Percentiles rank a stretch among this genome's conserved stretches.
phyloP scores from a whole-genome alignment of 2,113 vertebrate species.

The Elephantulus edwardii region DNA sequence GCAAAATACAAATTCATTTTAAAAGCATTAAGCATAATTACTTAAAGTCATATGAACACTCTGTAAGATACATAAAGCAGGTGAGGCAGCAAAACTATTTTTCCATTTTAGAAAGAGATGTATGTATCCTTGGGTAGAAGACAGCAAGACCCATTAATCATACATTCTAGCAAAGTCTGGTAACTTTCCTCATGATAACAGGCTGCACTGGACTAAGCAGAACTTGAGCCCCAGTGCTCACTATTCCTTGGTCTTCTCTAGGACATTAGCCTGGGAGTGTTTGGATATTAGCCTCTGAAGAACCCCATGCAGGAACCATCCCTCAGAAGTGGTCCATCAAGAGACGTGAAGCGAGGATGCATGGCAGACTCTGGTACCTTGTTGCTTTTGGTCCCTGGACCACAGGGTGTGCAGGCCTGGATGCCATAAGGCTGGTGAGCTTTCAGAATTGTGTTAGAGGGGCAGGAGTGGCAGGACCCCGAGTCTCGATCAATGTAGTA shows the following conservation, averaged over 20 bases:
- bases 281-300: neutral
- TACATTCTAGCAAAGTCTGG: neutral
- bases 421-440: constrained; percentile 85
- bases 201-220: neutral
- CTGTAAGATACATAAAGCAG: neutral
- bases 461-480: constrained; percentile 88
- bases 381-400: constrained; percentile 90
- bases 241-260: neutral
- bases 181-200: neutral
- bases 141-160: neutral
- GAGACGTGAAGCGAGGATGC: neutral
- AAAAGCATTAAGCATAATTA: neutral
- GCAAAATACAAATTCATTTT: constrained; percentile 1
- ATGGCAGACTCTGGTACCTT: constrained; percentile 81
- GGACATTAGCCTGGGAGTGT: neutral
- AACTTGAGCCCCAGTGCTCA: neutral
- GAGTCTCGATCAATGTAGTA: constrained; percentile 86
- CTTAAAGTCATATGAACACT: neutral
- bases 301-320: neutral
- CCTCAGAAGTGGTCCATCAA: neutral
- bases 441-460: constrained; percentile 87
- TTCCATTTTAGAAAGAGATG: neutral
- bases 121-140: neutral
- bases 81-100: neutral
- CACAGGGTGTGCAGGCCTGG: constrained; percentile 88